Percentiles rank a stretch among this genome's conserved stretches.
Evolutionary conservation across 2,113 vertebrate genomes (phyloP).

Genomic region (Regulus satrapa): DNA sequence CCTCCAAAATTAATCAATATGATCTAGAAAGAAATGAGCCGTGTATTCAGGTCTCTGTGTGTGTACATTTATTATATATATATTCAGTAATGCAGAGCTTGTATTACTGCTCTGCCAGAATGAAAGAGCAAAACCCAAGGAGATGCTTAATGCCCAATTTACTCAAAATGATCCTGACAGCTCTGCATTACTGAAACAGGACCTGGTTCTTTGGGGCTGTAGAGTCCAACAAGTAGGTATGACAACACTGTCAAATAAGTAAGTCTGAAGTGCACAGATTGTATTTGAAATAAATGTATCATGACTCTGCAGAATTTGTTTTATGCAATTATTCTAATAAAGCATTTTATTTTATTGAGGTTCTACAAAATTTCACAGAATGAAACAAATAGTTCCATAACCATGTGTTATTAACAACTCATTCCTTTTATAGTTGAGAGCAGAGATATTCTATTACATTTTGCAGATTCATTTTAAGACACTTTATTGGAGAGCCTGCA

Average conservation of each 20-base stretch:
- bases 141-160: neutral
- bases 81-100: too few species aligned
- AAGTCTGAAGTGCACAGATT: neutral
- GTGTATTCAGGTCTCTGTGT: neutral
- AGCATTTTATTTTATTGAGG: neutral
- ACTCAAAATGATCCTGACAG: neutral
- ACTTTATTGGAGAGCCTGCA: neutral
- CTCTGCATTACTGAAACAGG: neutral
- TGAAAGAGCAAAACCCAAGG: neutral
- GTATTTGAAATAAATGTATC: neutral
- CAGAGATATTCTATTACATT: neutral
- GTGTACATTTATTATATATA: neutral
- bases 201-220: neutral
- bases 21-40: neutral
- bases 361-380: neutral
- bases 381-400: neutral
- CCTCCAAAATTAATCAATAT: neutral
- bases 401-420: neutral
- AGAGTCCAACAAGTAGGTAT: neutral
- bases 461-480: neutral
- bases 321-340: neutral
- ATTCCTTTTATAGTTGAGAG: neutral
- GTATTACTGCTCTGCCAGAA: neutral
- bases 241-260: neutral
- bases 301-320: neutral